phyloP scores from a whole-genome alignment of 2,888 invertebrate species.

The Rotaria macrura region DNA sequence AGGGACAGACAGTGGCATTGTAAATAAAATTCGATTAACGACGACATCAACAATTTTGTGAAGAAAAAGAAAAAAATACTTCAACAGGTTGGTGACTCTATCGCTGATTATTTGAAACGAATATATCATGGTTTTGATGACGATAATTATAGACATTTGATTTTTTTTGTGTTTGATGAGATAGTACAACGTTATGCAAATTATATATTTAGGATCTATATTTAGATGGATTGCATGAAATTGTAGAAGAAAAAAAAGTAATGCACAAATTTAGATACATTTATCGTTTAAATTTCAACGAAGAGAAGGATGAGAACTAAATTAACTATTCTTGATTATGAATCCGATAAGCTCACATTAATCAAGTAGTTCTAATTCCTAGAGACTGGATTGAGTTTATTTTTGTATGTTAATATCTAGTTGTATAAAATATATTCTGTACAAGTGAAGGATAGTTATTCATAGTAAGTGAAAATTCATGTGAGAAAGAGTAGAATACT shows the following conservation, averaged over 20 bases:
- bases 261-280: background rate
- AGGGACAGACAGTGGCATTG: background rate
- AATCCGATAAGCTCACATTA: too few species aligned
- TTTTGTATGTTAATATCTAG: too few species aligned
- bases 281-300: too few species aligned
- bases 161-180: background rate
- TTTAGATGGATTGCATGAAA: background rate
- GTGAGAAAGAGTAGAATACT: too few species aligned
- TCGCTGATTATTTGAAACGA: background rate
- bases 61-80: background rate
- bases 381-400: too few species aligned
- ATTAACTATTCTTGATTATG: too few species aligned
- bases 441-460: too few species aligned
- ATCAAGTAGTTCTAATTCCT: too few species aligned
- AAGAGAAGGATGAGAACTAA: background rate
- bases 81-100: background rate
- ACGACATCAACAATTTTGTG: background rate
- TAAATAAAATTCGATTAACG: background rate
- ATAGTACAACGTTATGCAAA: background rate
- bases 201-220: background rate
- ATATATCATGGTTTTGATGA: background rate
- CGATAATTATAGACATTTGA: background rate
- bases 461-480: too few species aligned
- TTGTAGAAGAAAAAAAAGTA: background rate
- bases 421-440: too few species aligned